Evolutionary conservation across 2,888 invertebrate genomes (phyloP), one percentile per base, ranked within the genome.

Genomic region (Heliconius hortense): DNA sequence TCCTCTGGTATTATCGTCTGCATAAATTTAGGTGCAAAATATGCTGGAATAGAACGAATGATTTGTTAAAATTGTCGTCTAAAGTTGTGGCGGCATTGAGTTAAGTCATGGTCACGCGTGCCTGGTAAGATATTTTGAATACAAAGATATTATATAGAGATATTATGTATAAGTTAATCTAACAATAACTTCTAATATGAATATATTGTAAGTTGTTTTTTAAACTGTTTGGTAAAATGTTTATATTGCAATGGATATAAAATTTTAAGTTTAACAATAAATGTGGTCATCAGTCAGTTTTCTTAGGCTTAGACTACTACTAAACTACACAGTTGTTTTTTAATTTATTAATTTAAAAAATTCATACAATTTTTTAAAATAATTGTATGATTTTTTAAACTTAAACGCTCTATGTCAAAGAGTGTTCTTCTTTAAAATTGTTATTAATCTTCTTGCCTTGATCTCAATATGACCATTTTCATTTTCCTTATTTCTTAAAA

Each of bases 1-100:
- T 72, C 76, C 68, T 73, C 60, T 53, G 59, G 73, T 60, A 76
- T 63, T 73, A 69, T 76, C 72, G 68, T 59, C 28, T 73, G 71
- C 71, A 75, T 77, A 77, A 76, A 76, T 76, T 73, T 72, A 74
- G 64, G 64, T 53, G 73, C 1, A 15, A 74, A 70, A 74, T 69
- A 63, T 28, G 39, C 62, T 31, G 53, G 31, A 56, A 69, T 56
- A 69, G 53, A 31, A 69, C 24, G 15, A 56, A 69, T 31, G 68
- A n/a, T n/a, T n/a, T 69, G 31, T 69, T 69, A 56, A 69, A 56
- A 31, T 31, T 69, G 28, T 69, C 56, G 31, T 21, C 13, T 13
- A 7, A 35, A 66, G 0, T 66, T 39, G 13, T 24, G n/a, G n/a
- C 21, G 63, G 63, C 35, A 31, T 31, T 64, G n/a, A n/a, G 18